Evolutionary conservation across 2,888 invertebrate genomes (phyloP).

Genomic region (Cheilosia scutellata): DNA sequence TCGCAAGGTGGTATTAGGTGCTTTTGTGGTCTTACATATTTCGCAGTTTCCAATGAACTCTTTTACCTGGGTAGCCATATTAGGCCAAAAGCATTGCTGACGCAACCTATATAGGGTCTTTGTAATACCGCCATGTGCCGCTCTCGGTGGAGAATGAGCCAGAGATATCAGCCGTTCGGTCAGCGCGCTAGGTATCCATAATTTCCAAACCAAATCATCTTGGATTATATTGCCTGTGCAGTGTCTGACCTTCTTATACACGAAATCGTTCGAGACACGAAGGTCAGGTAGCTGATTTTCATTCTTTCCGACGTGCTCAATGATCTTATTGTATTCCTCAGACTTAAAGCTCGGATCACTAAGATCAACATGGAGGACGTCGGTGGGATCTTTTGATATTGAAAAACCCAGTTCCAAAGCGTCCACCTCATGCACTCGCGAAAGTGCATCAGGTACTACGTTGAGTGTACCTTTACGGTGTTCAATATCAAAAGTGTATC

Average conservation of each 20-base stretch:
- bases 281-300: too few relatives aligned
- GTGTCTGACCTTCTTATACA: background rate
- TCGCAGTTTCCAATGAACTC: constrained; percentile 2
- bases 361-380: too few relatives aligned
- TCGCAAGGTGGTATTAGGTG: background rate
- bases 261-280: too few relatives aligned
- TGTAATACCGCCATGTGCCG: constrained; percentile 14
- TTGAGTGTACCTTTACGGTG: background rate
- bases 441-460: background rate
- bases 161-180: constrained; percentile 1
- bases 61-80: constrained; percentile 23
- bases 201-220: background rate
- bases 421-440: too few relatives aligned
- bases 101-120: background rate
- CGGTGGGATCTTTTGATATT: too few relatives aligned
- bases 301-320: too few relatives aligned
- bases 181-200: constrained; percentile 19
- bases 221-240: background rate
- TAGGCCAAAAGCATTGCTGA: constrained; percentile 17
- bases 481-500: constrained; percentile 3
- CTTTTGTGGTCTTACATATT: constrained; percentile 7
- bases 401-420: too few relatives aligned
- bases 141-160: constrained; percentile 8
- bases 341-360: too few relatives aligned
- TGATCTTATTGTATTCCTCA: too few relatives aligned